Percentiles rank a stretch among this genome's conserved stretches.
Evolutionary conservation across 1,140 invertebrate species (phyloP).

Genomic region (Hermetia illucens): DNA sequence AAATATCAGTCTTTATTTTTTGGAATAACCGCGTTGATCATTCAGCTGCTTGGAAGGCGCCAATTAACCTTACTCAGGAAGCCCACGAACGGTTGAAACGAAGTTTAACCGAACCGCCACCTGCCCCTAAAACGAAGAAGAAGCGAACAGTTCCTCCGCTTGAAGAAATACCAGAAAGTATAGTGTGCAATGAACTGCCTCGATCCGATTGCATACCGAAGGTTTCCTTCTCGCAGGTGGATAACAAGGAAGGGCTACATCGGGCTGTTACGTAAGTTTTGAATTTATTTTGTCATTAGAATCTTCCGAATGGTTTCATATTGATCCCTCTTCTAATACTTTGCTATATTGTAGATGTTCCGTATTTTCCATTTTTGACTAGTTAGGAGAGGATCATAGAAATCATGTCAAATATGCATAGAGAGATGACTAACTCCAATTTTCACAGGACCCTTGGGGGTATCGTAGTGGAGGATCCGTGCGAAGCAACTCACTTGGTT

Average conservation of each 20-base stretch:
- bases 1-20: too few relatives aligned
- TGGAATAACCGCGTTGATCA: too few relatives aligned
- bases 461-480: conserved; percentile 47
- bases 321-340: conserved; percentile 2
- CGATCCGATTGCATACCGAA: conserved; percentile 39
- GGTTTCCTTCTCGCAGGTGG: conserved; percentile 39
- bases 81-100: conserved; percentile 66
- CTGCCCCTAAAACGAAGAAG: conserved; percentile 38
- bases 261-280: conserved; percentile 24
- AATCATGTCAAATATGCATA: too few relatives aligned
- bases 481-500: conserved; percentile 77
- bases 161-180: conserved; percentile 22
- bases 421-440: too few relatives aligned
- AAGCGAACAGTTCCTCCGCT: conserved; percentile 29
- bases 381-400: too few relatives aligned
- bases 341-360: conserved; percentile 3
- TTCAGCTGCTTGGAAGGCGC: conserved; percentile 79
- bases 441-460: conserved; percentile 65
- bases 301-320: not conserved
- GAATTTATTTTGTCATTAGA: not conserved
- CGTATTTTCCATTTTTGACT: conserved; percentile 5
- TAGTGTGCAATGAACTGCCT: conserved; percentile 24
- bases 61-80: conserved; percentile 78
- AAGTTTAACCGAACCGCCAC: conserved; percentile 33
- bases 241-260: conserved; percentile 23